Evolutionary conservation across 2,113 vertebrate genomes (phyloP), one percentile per base, ranked within the genome.

Genomic region (Microcebus murinus): DNA sequence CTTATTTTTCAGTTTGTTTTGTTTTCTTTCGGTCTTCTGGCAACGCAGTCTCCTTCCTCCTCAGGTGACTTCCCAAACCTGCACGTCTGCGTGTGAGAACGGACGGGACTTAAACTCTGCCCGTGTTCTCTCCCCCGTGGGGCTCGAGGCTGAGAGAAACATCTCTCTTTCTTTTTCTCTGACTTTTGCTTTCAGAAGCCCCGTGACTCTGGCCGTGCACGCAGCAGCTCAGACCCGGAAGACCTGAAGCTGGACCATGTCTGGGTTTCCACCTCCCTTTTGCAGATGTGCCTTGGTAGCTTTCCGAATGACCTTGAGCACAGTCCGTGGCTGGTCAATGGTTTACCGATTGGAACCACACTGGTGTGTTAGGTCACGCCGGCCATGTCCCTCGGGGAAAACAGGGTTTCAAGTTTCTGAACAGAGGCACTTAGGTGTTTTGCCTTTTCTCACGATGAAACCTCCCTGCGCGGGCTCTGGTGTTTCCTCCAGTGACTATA

Each of bases 121-220:
- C 59, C 27, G 0, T 7, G 27, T 52, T 84, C 50, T 39, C 42
- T 42, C 25, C 48, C 11, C 18, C 5, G 3, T n/a, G 20, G 48
- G 15, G 0, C 3, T 45, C 57, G 31, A 34, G 9, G 65, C 23
- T 8, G 7, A 31, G 36, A 25, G 15, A 23, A 31, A 4, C 4
- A 11, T 10, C 65, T 29, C 2, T 29, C 3, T 2, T 2, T 2
- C 50, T 27, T 1, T 29, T 1, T 1, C 5, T 2, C 2, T 4
- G 13, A 11, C 6, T 7, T 68, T 29, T 6, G 36, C 21, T 42
- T 57, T 29, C 20, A 61, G 84, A 57, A n/a, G 36, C 52, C 42
- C 48, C 2, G 8, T 0, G 25, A 48, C 23, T 34, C 42, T 31
- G 29, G 45, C 45, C n/a, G 17, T 0, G 21, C 9, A 20, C 13